These are phyloP conservation scores for Engraulis encrasicolus DNA, from an alignment of 2,113 vertebrate genomes.

Conservation along the genomic window DNA sequence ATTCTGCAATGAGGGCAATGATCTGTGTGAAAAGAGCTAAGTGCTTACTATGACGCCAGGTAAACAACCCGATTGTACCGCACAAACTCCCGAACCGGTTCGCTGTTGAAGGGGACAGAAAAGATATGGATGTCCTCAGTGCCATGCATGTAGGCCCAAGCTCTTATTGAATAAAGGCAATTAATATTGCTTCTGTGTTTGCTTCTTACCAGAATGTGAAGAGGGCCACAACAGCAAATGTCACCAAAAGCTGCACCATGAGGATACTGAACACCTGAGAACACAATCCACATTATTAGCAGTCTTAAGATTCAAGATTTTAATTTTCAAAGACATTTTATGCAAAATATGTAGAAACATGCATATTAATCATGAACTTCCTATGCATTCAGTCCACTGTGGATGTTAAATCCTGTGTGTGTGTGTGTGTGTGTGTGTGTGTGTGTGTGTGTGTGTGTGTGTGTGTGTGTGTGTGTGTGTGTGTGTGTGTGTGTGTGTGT, in stretches of 20 bases:
- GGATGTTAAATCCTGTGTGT: too few species aligned
- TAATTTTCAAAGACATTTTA: too few species aligned
- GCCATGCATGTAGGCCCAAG: background rate
- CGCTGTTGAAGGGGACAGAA: slow-evolving; percentile 38
- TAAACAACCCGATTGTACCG: slow-evolving; percentile 56
- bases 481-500: too few species aligned
- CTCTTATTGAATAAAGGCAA: background rate
- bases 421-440: too few species aligned
- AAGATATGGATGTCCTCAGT: background rate
- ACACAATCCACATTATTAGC: background rate
- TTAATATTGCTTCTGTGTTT: background rate
- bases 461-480: too few species aligned
- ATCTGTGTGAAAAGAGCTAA: background rate
- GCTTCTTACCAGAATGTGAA: slow-evolving; percentile 59
- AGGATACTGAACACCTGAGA: slow-evolving; percentile 59
- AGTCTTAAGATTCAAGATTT: too few species aligned
- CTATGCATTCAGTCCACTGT: background rate
- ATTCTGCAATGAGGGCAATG: too few species aligned
- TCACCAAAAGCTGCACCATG: slow-evolving; percentile 62
- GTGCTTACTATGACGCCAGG: slow-evolving; percentile 60
- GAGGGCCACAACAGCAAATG: slow-evolving; percentile 57
- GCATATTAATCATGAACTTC: background rate
- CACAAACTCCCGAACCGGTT: slow-evolving; percentile 52
- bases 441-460: too few species aligned
- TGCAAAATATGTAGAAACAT: too few species aligned